A percentile compares a stretch with the other conserved stretches of the same genome.
Evolutionary conservation across 2,888 invertebrate genomes (phyloP).

Genomic region (Auanema sp.): DNA sequence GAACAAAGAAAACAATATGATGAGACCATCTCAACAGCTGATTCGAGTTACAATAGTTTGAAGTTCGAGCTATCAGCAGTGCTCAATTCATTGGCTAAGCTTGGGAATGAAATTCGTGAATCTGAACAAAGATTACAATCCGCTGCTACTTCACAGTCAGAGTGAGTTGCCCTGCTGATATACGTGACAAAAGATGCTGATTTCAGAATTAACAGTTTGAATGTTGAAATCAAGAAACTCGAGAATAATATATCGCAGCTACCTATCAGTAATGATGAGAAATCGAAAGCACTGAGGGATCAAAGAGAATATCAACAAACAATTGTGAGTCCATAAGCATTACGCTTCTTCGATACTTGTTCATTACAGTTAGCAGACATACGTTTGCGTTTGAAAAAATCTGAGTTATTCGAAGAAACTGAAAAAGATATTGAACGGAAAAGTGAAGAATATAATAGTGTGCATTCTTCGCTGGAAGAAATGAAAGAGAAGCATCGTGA

Average conservation of each 20-base stretch:
- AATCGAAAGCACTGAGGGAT: no score
- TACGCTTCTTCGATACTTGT: no score
- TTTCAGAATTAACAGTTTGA: slow-evolving; percentile 4
- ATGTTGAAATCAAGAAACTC: not conserved
- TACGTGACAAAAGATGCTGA: not conserved
- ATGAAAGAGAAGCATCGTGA: slow-evolving; percentile 23
- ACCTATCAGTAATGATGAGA: not conserved
- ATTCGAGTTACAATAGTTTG: not conserved
- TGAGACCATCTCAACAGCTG: slow-evolving; percentile 16
- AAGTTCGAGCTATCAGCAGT: not conserved
- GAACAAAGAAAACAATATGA: slow-evolving; percentile 5
- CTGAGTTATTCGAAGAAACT: slow-evolving; percentile 20
- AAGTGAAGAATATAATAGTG: slow-evolving; percentile 4
- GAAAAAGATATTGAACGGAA: slow-evolving; percentile 23
- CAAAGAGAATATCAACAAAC: no score
- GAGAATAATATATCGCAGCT: not conserved
- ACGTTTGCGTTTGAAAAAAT: slow-evolving; percentile 16
- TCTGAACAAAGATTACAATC: slow-evolving; percentile 19
- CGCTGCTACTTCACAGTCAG: slow-evolving; percentile 17
- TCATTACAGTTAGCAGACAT: slow-evolving; percentile 19
- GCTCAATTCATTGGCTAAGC: slow-evolving; percentile 2
- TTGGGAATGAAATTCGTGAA: slow-evolving; percentile 20
- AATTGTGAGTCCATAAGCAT: not conserved
- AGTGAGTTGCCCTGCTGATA: slow-evolving; percentile 12
- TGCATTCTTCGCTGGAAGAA: slow-evolving; percentile 8